Evolutionary conservation across 2,888 invertebrate genomes (phyloP), one percentile per base, ranked within the genome.

Genomic region (Empis livida): DNA sequence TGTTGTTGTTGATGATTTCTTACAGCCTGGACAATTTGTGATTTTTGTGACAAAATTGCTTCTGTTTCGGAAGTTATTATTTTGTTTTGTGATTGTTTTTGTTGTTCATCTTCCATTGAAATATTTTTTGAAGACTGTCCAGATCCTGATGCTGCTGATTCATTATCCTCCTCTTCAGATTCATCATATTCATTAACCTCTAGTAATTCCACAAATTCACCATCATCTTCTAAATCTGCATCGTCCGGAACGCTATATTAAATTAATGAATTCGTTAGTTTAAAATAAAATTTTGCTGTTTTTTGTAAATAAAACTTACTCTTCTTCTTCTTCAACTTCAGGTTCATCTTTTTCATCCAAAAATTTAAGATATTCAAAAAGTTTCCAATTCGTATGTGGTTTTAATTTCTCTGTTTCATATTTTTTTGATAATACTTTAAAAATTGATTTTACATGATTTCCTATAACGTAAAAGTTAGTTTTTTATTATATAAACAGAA

Each of bases 181-280:
- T 49, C 67, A 8, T 67, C 67, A 2, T 57, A 64, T 43, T 67
- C 67, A 20, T 66, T 64, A 0, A 68, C 67, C 39, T 68, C 67
- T 9, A 68, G 49, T 58, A 68, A 64, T 49, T 68, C 67, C 6
- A 57, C 53, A 42, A 61, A 67, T 31, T 52, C 52, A 10, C 49
- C 50, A 10, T 52, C 52, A 9, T 52, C 52, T 16, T 40, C n/a
- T 6, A 42, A 35, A n/a, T 41, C 41, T 5, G 14, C 41, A 9
- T 41, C 41, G n/a, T 4, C 14, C n/a, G 20, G 20, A 27, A n/a
- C 20, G 11, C 11, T 16, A 15, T n/a, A n/a, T n/a, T n/a, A n/a
- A n/a, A n/a, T n/a, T n/a, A n/a, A n/a, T 38, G 17, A 39, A 35
- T 35, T 35, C 6, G 5, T n/a, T 13, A 13, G n/a, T 5, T n/a